Conservation (phyloP, 23 tunicate species). For the Ciona savignyi region DNA sequence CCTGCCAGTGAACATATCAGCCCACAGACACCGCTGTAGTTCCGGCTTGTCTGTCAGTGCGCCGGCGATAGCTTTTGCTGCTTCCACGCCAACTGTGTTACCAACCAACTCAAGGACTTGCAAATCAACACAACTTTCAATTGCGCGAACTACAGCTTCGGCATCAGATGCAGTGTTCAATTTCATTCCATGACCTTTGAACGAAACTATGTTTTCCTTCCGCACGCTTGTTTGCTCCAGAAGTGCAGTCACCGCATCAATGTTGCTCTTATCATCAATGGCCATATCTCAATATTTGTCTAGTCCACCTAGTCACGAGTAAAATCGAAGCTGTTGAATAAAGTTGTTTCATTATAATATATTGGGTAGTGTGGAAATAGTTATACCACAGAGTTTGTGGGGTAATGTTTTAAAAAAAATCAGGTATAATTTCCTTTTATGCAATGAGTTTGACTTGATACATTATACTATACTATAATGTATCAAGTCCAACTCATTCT, state of each 20-base stretch:
- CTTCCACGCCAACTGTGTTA: conserved; percentile 74
- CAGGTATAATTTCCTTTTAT: no score
- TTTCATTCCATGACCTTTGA: conserved; percentile 26
- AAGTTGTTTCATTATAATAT: no score
- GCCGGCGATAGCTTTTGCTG: conserved; percentile 62
- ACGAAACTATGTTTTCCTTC: conserved; percentile 27
- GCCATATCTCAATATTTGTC: no score
- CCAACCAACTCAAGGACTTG: conserved; percentile 69
- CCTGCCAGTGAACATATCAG: conserved; percentile 80
- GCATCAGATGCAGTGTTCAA: conserved; percentile 45
- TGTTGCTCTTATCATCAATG: no score
- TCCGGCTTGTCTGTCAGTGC: conserved; percentile 25
- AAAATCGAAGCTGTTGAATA: no score
- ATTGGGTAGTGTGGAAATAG: no score
- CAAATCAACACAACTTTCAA: conserved; percentile 31
- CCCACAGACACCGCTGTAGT: conserved; percentile 72
- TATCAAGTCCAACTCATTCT: no score
- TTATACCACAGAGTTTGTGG: no score
- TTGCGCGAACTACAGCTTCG: conserved; percentile 33
- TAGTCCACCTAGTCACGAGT: no score
- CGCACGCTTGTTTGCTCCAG: conserved; percentile 23
- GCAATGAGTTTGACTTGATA: no score
- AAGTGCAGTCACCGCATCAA: conserved; percentile 4
- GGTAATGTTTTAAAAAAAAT: no score
- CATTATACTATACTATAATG: no score